These are phyloP conservation scores for Craseonycteris thonglongyai DNA, from an alignment of 2,113 vertebrate species.

Conservation along the genomic window DNA sequence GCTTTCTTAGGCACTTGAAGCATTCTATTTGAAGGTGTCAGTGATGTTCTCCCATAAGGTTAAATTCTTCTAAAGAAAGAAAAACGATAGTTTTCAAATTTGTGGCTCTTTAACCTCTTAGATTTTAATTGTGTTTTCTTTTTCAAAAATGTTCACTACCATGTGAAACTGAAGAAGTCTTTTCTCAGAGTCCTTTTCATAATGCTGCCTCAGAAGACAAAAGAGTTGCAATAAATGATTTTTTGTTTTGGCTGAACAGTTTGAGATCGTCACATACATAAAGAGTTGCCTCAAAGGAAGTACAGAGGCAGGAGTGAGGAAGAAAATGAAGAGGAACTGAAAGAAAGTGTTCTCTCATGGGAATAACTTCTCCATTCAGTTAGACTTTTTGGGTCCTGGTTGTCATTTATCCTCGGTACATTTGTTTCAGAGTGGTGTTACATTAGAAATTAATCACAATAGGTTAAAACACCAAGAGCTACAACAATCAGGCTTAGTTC, in stretches of 20 bases:
- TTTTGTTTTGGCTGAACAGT: background rate
- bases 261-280: background rate
- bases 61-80: background rate
- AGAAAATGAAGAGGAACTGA: conserved; percentile 27
- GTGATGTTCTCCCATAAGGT: background rate
- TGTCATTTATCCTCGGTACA: background rate
- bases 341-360: background rate
- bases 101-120: background rate
- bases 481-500: background rate
- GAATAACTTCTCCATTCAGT: conserved; percentile 18
- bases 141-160: background rate
- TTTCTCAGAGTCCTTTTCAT: background rate
- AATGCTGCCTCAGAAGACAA: background rate
- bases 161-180: background rate
- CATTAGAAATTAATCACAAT: background rate
- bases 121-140: background rate
- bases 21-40: background rate
- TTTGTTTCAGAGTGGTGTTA: background rate
- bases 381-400: background rate
- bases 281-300: background rate
- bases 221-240: background rate
- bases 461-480: background rate
- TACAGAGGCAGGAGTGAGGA: background rate
- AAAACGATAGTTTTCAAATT: background rate
- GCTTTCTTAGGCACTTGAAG: background rate